Evolutionary conservation across 1,140 invertebrate genomes (phyloP), one percentile per base, ranked within the genome.

Genomic region (Aphaenogaster rudis): DNA sequence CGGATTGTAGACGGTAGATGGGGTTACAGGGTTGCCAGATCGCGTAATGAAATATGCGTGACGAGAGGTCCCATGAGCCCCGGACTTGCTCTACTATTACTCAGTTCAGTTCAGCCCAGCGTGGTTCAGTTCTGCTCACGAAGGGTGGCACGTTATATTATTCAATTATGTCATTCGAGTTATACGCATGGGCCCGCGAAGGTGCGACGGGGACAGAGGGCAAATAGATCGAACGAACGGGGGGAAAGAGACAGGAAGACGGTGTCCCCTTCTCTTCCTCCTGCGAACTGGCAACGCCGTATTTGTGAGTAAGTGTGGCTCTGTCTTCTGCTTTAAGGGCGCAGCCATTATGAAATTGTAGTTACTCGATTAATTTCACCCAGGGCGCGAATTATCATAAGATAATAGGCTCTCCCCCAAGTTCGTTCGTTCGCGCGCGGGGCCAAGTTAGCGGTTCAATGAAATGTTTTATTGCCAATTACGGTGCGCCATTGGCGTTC

Each of bases 81-180:
- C 93, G 91, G 90, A 92, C 93, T 94, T 93, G 90, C 91, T 93
- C 93, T 88, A 91, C 91, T 92, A 93, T 94, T 93, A 94, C 93
- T 92, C 86, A 91, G 93, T 94, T 94, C 91, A 91, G 91, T 92
- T 93, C 88, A 90, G 87, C 82, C 57, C 76, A 86, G 78, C 90
- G 88, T 87, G 91, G 86, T 91, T 90, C 90, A 77, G 91, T 89
- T 67, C 92, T 88, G 76, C 76, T 74, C 78, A 88, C 91, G 92
- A 93, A 94, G 93, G 93, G 91, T 93, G 88, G 89, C 93, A 89
- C 93, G 94, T 94, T 95, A 95, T 95, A 95, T 95, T 95, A 95
- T 95, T 95, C 94, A 95, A 95, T 95, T 95, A 95, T 95, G 94
- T 95, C 95, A 95, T 95, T 93, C 94, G 88, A 93, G 93, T 95